These are phyloP conservation scores for Drosophila anomalata DNA, from an alignment of 2,888 invertebrate species.

Conservation along the genomic window DNA sequence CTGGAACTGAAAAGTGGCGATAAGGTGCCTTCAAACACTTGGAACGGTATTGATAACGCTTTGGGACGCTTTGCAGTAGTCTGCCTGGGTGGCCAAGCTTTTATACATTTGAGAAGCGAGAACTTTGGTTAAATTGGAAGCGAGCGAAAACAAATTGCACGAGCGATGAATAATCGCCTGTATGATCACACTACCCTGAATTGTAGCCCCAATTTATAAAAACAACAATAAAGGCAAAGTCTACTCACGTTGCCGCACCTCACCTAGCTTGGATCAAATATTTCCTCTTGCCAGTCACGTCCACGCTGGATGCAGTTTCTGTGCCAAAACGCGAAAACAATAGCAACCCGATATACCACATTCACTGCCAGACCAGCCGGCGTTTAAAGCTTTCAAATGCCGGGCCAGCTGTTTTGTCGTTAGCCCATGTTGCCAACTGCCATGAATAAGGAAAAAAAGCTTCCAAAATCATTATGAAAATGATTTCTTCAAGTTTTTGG, in stretches of 20 bases:
- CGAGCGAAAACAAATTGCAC: conserved; percentile 45
- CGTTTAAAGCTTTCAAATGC: conserved; percentile 46
- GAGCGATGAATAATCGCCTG: conserved; percentile 60
- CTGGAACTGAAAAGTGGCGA: conserved; percentile 37
- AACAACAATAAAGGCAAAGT: conserved; percentile 48
- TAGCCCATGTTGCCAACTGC: conserved; percentile 11
- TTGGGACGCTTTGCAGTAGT: conserved; percentile 34
- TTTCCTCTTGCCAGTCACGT: conserved; percentile 68
- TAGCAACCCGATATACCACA: conserved; percentile 37
- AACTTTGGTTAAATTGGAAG: conserved; percentile 13
- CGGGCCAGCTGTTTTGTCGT: conserved; percentile 63
- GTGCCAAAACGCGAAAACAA: conserved; percentile 35
- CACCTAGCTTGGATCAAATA: conserved; percentile 5
- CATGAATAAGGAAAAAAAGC: no score
- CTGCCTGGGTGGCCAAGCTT: conserved; percentile 34
- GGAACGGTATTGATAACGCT: conserved; percentile 28
- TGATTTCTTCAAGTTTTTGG: no score
- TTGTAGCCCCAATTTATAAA: background rate
- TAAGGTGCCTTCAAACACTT: conserved; percentile 24
- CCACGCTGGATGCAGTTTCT: conserved; percentile 41
- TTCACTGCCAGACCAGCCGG: conserved; percentile 29
- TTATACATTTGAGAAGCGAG: conserved; percentile 25
- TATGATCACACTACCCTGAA: conserved; percentile 44
- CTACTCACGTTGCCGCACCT: conserved; percentile 56
- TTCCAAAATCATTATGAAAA: no score